Conservation (phyloP, 2,797 vertebrate genomes). For the Cossypha dichroa region DNA sequence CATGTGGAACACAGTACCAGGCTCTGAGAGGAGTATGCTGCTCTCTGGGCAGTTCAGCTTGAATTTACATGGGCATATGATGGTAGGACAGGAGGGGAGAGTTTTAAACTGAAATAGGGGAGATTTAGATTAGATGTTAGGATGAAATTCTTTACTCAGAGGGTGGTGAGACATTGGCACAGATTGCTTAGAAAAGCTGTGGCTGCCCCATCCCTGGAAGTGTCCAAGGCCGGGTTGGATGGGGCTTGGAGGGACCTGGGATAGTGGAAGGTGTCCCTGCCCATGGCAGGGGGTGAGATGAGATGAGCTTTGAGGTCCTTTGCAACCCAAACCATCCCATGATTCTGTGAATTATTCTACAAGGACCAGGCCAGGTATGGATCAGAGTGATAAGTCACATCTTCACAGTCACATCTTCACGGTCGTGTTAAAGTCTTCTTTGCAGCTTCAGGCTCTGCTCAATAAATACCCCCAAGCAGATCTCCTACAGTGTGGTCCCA, state of each 20-base stretch:
- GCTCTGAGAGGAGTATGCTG: neutral
- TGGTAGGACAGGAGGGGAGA: too few relatives aligned
- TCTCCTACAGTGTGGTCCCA: neutral
- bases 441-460: neutral
- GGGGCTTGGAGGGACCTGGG: neutral
- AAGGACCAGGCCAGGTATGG: neutral
- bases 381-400: neutral
- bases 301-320: neutral
- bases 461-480: neutral
- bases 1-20: neutral
- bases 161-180: neutral
- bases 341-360: neutral
- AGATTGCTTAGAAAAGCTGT: neutral
- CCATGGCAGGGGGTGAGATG: neutral
- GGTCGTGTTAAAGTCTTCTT: neutral
- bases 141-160: neutral
- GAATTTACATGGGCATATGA: neutral
- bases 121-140: neutral
- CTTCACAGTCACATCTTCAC: neutral
- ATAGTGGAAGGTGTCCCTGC: neutral
- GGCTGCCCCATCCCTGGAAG: neutral
- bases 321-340: neutral
- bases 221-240: neutral
- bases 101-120: neutral
- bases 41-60: neutral